Evolutionary conservation across 2,113 vertebrate genomes (phyloP), one percentile per base, ranked within the genome.

Genomic region (Mionectes macconnelli): DNA sequence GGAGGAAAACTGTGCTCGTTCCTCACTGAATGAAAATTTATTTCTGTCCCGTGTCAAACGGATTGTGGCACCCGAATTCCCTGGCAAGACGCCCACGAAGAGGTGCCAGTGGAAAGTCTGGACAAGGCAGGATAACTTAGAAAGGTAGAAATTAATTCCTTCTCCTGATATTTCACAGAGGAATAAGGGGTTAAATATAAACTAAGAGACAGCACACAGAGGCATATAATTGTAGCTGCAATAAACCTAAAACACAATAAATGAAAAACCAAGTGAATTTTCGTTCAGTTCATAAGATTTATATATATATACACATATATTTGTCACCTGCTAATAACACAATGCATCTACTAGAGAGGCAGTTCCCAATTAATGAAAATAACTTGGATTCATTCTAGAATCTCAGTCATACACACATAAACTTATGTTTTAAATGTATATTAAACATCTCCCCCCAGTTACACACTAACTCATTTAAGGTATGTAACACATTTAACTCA

Each of bases 181-280:
- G 49, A 90, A 33, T 52, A 89, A 93, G 27, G 52, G 60, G 68
- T 90, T 81, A 92, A 91, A 93, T 40, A 87, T 11, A 50, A 94
- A 86, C 42, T 64, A 88, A 68, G 64, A 60, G 44, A 74, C 52
- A 93, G 85, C 79, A 89, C 33, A 89, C 15, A 77, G 6, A 87
- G 44, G 76, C 28, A 85, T 44, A 23, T 14, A 92, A 70, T 2
- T 74, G 62, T 40, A 86, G 72, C 40, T 91, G 55, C 92, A 72
- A 92, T 52, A 89, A 91, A 78, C 24, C 67, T 81, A 74, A 76
- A 93, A 72, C 10, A 68, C 92, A 93, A 42, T 33, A 70, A 62
- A 95, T 23, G 4, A 70, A 82, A 93, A 93, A 76, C 2, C 78
- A 78, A 80, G 47, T 35, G 40, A 70, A 45, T 72, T 68, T 85